Evolutionary conservation across 2,888 invertebrate genomes (phyloP).

Genomic region (Hoplodrina blanda): DNA sequence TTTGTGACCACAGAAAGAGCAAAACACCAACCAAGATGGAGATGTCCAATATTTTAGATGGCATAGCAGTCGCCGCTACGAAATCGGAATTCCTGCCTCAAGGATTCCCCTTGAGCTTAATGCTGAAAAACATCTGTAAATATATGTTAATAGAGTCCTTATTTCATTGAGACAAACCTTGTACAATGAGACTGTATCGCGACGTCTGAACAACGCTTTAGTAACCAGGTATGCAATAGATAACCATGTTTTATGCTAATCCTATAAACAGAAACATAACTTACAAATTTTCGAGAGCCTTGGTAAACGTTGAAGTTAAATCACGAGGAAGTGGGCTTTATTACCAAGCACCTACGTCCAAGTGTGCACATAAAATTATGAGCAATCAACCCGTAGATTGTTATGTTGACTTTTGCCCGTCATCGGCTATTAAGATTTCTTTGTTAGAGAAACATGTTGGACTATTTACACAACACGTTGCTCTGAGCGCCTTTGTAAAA

Average conservation of each 20-base stretch:
- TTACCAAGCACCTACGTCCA: conserved; percentile 72
- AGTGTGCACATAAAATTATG: conserved; percentile 81
- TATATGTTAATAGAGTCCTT: conserved; percentile 72
- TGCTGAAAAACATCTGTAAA: conserved; percentile 76
- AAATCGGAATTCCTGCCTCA: conserved; percentile 87
- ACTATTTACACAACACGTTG: conserved; percentile 90
- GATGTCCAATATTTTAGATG: conserved; percentile 91
- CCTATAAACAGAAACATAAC: conserved; percentile 85
- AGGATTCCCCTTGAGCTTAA: conserved; percentile 76
- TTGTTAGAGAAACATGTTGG: conserved; percentile 90
- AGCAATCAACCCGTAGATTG: conserved; percentile 89
- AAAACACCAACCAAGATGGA: conserved; percentile 89
- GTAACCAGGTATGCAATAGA: conserved; percentile 88
- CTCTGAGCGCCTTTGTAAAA: conserved; percentile 85
- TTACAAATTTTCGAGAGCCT: conserved; percentile 86
- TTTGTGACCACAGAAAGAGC: conserved; percentile 87
- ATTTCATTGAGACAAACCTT: conserved; percentile 70
- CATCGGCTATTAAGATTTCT: conserved; percentile 90
- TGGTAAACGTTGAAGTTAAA: conserved; percentile 71
- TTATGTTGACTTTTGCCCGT: conserved; percentile 89
- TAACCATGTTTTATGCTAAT: conserved; percentile 89
- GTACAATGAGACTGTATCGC: conserved; percentile 81
- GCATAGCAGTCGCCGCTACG: conserved; percentile 89
- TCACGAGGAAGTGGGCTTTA: conserved; percentile 76
- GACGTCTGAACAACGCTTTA: conserved; percentile 85